Evolutionary conservation across 2,113 vertebrate genomes (phyloP).

Genomic region (Lampris incognitus): DNA sequence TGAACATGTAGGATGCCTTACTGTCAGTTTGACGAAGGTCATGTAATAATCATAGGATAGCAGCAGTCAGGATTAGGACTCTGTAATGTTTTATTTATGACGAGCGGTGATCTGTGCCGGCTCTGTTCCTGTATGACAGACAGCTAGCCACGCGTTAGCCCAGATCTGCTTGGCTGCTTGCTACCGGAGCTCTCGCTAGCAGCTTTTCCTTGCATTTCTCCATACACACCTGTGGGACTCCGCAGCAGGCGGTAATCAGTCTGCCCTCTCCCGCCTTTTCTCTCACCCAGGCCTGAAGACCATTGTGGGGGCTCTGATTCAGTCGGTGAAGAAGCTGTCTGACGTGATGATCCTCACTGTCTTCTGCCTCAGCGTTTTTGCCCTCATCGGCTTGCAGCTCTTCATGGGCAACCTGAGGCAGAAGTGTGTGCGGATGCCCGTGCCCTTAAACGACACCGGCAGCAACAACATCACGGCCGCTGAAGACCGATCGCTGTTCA

Average conservation of each 20-base stretch:
- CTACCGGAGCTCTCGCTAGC: conserved; percentile 43
- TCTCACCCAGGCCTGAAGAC: conserved; percentile 91
- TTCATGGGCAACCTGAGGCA: conserved; percentile 97
- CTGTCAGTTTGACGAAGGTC: no score
- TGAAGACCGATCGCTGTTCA: not conserved
- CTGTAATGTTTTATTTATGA: conserved; percentile 15
- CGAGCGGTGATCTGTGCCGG: conserved; percentile 35
- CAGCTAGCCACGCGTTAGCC: conserved; percentile 48
- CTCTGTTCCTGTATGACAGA: conserved; percentile 56
- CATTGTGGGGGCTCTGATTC: conserved; percentile 96
- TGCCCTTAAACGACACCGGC: conserved; percentile 19
- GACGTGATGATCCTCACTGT: conserved; percentile 99
- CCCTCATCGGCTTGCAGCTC: conserved; percentile 94
- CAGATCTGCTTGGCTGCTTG: conserved; percentile 53
- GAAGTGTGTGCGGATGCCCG: conserved; percentile 86
- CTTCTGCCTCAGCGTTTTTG: conserved; percentile 98
- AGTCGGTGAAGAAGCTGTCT: conserved; percentile 97
- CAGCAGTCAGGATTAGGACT: conserved; percentile 7
- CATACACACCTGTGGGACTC: conserved; percentile 24
- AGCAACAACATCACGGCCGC: conserved; percentile 5
- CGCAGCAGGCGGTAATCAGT: conserved; percentile 45
- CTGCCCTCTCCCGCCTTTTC: conserved; percentile 15
- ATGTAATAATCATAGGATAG: no score
- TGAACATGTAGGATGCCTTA: no score
- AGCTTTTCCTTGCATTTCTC: conserved; percentile 21